Conservation (phyloP, 2,113 vertebrate species). For the Hippopotamus amphibius region DNA sequence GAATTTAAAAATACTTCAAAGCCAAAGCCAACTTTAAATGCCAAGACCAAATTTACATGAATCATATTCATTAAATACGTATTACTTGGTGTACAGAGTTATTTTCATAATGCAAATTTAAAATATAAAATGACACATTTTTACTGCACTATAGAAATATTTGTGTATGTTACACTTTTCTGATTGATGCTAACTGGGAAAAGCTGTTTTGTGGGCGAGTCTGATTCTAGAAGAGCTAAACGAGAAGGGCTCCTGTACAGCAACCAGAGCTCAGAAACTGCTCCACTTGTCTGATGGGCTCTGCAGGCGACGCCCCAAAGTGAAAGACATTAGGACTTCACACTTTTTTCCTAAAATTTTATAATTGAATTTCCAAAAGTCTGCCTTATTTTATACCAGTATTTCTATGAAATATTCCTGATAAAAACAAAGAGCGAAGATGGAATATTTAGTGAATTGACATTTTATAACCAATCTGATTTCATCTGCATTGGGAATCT, state of each 20-base stretch:
- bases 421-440: slow-evolving; percentile 87
- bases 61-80: slow-evolving; percentile 88
- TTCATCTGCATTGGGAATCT: slow-evolving; percentile 90
- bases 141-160: slow-evolving; percentile 93
- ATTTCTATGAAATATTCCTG: slow-evolving; percentile 96
- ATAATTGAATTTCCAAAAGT: slow-evolving; percentile 92
- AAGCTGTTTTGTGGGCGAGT: slow-evolving; percentile 86
- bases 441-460: slow-evolving; percentile 90
- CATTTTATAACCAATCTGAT: slow-evolving; percentile 93
- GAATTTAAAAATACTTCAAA: slow-evolving; percentile 93
- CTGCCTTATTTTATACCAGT: slow-evolving; percentile 97
- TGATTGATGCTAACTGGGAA: slow-evolving; percentile 90
- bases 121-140: slow-evolving; percentile 91
- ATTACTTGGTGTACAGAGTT: slow-evolving; percentile 92
- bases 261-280: slow-evolving; percentile 62
- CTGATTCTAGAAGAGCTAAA: slow-evolving; percentile 77
- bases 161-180: slow-evolving; percentile 89
- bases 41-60: slow-evolving; percentile 89
- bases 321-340: slow-evolving; percentile 80
- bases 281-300: slow-evolving; percentile 70
- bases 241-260: slow-evolving; percentile 54
- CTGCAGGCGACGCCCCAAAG: slow-evolving; percentile 84
- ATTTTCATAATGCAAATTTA: slow-evolving; percentile 93
- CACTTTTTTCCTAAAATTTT: slow-evolving; percentile 88
- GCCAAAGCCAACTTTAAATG: slow-evolving; percentile 94